Evolutionary conservation across 2,888 invertebrate species (phyloP), one percentile per base, ranked within the genome.

Genomic region (Patella caerulea): DNA sequence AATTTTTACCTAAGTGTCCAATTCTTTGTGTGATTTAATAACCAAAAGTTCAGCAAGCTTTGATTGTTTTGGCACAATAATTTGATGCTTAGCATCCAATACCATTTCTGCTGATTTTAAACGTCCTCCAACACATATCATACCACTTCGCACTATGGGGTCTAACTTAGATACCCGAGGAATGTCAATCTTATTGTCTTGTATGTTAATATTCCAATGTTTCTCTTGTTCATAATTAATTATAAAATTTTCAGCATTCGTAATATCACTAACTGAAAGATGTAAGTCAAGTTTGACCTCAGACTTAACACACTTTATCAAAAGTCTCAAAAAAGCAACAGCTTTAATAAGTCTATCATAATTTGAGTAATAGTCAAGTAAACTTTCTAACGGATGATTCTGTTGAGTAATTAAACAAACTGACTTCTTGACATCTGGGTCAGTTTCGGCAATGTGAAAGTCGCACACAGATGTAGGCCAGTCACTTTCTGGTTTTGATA

Each of bases 41-140:
- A 78, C 34, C 19, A 78, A 34, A 29, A 78, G 65, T 45, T 59
- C 15, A 34, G 78, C 45, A n/a, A 78, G 56, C 4, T 9, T 56
- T 19, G 74, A 75, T 5, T 54, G 45, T 2, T 78, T 74, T n/a
- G 75, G 74, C 70, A 78, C 17, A 24, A 78, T 29, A 5, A 75
- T 15, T 34, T 45, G 78, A 65, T 78, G 78, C n/a, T 75, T 78
- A 7, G 17, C 45, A 56, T 75, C 59, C 19, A 29, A 70, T 15
- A 15, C n/a, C 19, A 78, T 29, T 5, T 24, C n/a, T 5, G 75
- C 55, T 7, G 14, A 29, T 11, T n/a, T 14, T 9, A 78, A 19
- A 1, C 78, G 59, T 29, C 78, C 74, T 3, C 74, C 76, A 4
- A 72, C 72, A 19, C 72, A 3, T 34, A 76, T 15, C 71, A 72